Percentiles rank a stretch among this genome's conserved stretches.
Conservation (phyloP, 2,113 vertebrate species). For the Oxyruncus cristatus region DNA sequence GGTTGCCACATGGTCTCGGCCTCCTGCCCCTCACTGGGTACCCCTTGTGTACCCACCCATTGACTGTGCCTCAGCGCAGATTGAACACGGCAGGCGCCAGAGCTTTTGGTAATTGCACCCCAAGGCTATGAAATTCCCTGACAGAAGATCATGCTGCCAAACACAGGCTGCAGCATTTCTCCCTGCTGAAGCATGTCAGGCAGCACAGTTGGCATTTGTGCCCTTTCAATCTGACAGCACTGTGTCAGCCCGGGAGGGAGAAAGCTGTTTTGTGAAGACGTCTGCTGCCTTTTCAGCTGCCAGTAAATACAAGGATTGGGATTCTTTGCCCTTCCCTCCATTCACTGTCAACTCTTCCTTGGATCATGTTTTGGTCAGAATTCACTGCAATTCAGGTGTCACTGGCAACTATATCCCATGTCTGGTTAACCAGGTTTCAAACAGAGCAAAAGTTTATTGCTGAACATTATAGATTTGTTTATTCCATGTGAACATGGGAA, state of each 20-base stretch:
- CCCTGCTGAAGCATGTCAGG: slow-evolving; percentile 1
- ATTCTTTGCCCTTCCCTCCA: background rate
- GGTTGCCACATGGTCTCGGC: background rate
- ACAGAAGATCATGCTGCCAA: background rate
- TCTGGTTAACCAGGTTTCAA: background rate
- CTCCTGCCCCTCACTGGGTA: background rate
- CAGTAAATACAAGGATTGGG: background rate
- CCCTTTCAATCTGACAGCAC: background rate
- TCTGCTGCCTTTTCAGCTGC: background rate
- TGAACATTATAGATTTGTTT: background rate
- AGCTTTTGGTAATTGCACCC: slow-evolving; percentile 27
- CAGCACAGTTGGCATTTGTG: background rate
- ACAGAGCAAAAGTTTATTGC: background rate
- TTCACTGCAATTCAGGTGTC: background rate
- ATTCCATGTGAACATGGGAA: background rate
- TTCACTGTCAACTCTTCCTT: background rate
- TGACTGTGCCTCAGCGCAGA: background rate
- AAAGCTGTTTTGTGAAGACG: background rate
- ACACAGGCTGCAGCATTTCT: background rate
- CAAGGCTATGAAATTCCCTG: slow-evolving; percentile 11
- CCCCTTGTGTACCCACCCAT: background rate
- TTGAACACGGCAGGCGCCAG: background rate
- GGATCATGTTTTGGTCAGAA: background rate
- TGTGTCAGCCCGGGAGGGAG: background rate
- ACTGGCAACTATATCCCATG: background rate